phyloP scores from a whole-genome alignment of 1,140 invertebrate species.

The Tetramorium alpestre region DNA sequence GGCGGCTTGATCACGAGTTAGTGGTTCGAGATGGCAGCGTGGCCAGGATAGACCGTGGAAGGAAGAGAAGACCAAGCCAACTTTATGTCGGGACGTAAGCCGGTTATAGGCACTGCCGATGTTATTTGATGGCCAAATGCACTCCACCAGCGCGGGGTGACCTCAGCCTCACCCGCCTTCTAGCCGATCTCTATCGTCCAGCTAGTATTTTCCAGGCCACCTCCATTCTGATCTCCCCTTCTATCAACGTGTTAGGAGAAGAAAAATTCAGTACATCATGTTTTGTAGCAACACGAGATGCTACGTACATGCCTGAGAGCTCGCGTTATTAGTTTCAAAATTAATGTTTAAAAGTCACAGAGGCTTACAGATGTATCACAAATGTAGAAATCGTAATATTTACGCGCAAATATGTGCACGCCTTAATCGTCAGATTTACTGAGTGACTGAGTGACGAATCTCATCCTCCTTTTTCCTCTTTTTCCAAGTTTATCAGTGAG shows the following conservation, averaged over 20 bases:
- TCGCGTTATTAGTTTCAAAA: neutral
- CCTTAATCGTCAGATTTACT: neutral
- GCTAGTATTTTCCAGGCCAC: conserved; percentile 70
- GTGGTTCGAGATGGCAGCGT: conserved; percentile 81
- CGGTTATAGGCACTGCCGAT: conserved; percentile 86
- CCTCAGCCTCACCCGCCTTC: conserved; percentile 51
- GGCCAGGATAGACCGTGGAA: conserved; percentile 77
- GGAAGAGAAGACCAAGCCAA: conserved; percentile 81
- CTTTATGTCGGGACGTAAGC: conserved; percentile 85
- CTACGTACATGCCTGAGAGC: neutral
- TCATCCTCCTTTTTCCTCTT: neutral
- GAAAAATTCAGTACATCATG: conserved; percentile 44
- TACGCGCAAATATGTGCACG: neutral
- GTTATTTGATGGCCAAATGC: conserved; percentile 87
- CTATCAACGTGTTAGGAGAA: conserved; percentile 50
- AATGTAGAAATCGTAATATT: neutral
- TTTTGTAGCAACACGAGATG: conserved; percentile 36
- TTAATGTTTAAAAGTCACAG: neutral
- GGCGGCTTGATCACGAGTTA: conserved; percentile 85
- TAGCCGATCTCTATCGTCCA: conserved; percentile 77
- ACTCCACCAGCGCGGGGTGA: conserved; percentile 78
- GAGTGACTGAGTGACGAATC: neutral
- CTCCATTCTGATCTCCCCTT: conserved; percentile 49
- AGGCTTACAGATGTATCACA: neutral
- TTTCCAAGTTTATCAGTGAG: conserved; percentile 1